phyloP scores from a whole-genome alignment of 2,113 vertebrate species.

The Corvus cornix region DNA sequence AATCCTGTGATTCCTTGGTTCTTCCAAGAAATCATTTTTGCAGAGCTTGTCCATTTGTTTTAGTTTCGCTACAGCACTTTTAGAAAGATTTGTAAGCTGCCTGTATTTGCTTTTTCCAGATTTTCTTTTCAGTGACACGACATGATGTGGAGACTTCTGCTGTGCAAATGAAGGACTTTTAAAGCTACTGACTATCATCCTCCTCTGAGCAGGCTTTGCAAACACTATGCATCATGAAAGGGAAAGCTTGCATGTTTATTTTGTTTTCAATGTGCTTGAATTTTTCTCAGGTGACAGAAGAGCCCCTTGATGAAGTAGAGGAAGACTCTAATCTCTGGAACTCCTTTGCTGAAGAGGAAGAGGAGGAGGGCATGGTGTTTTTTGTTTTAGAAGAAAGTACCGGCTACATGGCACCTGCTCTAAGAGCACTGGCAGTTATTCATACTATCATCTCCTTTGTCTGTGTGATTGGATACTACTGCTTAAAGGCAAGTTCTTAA shows the following conservation, averaged over 20 bases:
- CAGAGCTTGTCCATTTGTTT: neutral
- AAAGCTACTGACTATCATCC: neutral
- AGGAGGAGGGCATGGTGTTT: constrained; percentile 85
- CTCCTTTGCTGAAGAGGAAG: constrained; percentile 87
- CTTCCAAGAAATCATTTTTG: neutral
- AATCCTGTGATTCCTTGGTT: neutral
- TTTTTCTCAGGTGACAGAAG: constrained; percentile 88
- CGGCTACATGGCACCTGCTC: constrained; percentile 94
- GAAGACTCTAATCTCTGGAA: constrained; percentile 86
- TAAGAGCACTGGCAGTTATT: constrained; percentile 88
- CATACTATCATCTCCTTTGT: constrained; percentile 96
- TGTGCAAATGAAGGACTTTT: neutral
- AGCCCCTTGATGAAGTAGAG: constrained; percentile 84
- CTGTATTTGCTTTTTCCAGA: neutral
- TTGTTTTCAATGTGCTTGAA: neutral
- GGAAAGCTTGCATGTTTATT: neutral
- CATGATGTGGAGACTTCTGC: neutral
- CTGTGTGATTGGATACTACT: constrained; percentile 96
- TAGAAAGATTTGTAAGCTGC: neutral
- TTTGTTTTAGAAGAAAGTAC: constrained; percentile 97
- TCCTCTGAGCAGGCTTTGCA: neutral
- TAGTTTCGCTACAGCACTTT: neutral
- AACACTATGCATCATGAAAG: neutral
- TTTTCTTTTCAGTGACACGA: neutral
- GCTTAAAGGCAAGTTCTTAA: constrained; percentile 85